Base-by-base conservation (phyloP, 1,140 invertebrate genomes). In the Eriocheir sinensis region DNA sequence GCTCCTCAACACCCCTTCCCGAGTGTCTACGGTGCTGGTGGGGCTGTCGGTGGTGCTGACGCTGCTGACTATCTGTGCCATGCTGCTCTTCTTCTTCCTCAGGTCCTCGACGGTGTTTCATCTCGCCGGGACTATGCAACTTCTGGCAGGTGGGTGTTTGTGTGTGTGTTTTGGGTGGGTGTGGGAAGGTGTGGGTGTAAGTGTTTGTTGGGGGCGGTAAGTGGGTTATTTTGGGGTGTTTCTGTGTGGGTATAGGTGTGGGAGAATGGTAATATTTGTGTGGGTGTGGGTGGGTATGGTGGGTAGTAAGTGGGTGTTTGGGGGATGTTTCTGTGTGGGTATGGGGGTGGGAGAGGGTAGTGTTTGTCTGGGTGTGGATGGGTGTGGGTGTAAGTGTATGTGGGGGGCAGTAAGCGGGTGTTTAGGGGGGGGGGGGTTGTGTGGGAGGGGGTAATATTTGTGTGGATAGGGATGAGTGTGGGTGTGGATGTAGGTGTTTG, bases 1-100 rank as follows among this genome's bases (percentile, higher is more conserved):
- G 6, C 98, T 99, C 96, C 97, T 98, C 12, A 98, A 98, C 96
- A 97, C 98, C 88, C 98, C 98, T 2, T 99, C 98, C 96, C 97
- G 97, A 88, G 98, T 98, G 27, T 96, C 99, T 34, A 99, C 99
- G 30, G 98, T 99, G 95, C 98, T 99, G 96, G 98, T 99, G 88
- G 98, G 98, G 21, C 97, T 98, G 30, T 98, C 99, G 27, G 98
- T 99, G 34, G 97, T 98, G 9, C 97, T 99, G 92, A 98, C 99
- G 88, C 97, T 99, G 89, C 96, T 99, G 95, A 98, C 98, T 44
- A 98, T 99, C 95, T 98, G 98, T 96, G 98, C 98, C 85, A 98
- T 99, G 97, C 97, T 99, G 36, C 97, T 99, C 95, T 99, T 99
- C 97, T 98, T 99, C 97, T 99, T 99, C 97, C 98, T 99, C 96